Conservation (phyloP, 2,888 invertebrate genomes). For the Chaetogeoica ovagalla region DNA sequence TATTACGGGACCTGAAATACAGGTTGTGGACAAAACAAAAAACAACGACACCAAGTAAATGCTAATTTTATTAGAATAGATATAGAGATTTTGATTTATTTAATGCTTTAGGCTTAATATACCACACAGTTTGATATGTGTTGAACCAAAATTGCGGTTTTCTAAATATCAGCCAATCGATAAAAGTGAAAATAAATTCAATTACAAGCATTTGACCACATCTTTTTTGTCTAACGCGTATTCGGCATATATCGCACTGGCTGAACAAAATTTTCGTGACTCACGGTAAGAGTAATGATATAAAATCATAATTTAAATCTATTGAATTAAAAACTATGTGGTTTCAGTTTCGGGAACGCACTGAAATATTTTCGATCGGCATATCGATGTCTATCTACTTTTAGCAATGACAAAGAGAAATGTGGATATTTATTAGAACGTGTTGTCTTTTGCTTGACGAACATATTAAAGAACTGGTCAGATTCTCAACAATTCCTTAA, state of each 20-base stretch:
- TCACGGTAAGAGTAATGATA: slow-evolving; percentile 60
- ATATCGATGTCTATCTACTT: slow-evolving; percentile 51
- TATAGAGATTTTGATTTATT: not conserved
- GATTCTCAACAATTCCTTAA: slow-evolving; percentile 62
- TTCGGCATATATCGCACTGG: slow-evolving; percentile 77
- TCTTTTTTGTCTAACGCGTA: slow-evolving; percentile 79
- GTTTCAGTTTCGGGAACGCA: slow-evolving; percentile 72
- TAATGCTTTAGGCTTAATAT: slow-evolving; percentile 55
- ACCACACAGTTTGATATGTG: slow-evolving; percentile 57
- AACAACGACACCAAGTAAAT: slow-evolving; percentile 1
- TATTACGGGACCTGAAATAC: not conserved
- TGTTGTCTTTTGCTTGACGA: slow-evolving; percentile 77
- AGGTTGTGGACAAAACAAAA: not conserved
- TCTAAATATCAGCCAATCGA: no score
- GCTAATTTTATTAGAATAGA: slow-evolving; percentile 55
- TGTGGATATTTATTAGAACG: slow-evolving; percentile 74
- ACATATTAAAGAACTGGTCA: slow-evolving; percentile 73
- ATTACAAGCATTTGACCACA: slow-evolving; percentile 64
- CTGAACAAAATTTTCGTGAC: slow-evolving; percentile 71
- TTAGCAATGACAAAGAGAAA: slow-evolving; percentile 64
- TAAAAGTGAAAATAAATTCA: no score
- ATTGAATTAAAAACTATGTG: slow-evolving; percentile 63
- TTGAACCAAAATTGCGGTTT: slow-evolving; percentile 60
- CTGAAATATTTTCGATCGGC: slow-evolving; percentile 64
- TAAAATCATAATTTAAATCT: slow-evolving; percentile 59